Percentiles rank a stretch among this genome's conserved stretches.
Conservation (phyloP, 53 echinoderm and acorn worm species). For the Mesocentrotus franciscanus region DNA sequence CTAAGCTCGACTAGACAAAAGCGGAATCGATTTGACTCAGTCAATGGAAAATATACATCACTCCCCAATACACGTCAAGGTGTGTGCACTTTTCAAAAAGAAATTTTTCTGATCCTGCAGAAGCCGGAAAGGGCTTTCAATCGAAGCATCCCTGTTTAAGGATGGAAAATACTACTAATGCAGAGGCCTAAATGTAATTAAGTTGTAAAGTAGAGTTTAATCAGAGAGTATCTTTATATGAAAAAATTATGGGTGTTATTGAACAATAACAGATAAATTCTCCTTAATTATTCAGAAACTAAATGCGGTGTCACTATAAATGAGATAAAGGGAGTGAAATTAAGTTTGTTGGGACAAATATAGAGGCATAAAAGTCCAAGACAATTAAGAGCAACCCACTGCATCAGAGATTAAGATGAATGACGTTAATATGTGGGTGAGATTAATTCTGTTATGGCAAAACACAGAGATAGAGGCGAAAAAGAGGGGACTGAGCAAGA, state of each 20-base stretch:
- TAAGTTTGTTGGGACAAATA: background rate
- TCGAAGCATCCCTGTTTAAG: background rate
- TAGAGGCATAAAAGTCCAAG: background rate
- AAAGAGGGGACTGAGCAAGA: background rate
- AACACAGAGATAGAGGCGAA: background rate
- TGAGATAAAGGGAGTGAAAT: background rate
- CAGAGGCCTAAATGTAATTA: background rate
- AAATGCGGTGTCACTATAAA: background rate
- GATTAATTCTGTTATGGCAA: background rate
- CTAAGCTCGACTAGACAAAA: slow-evolving; percentile 54
- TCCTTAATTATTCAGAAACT: background rate
- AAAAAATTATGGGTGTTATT: background rate
- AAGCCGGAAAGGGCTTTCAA: background rate
- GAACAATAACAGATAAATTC: background rate
- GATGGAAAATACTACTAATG: background rate
- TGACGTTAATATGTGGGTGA: background rate
- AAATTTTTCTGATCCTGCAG: background rate
- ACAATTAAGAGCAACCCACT: background rate
- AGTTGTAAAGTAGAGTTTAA: background rate
- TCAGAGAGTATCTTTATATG: background rate
- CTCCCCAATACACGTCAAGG: slow-evolving; percentile 34
- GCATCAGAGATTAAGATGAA: background rate
- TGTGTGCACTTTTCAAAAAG: slow-evolving; percentile 43
- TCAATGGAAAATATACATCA: slow-evolving; percentile 56
- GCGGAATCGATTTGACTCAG: slow-evolving; percentile 50